Conservation (phyloP, 2,797 vertebrate species). For the Molossus alvarezi region DNA sequence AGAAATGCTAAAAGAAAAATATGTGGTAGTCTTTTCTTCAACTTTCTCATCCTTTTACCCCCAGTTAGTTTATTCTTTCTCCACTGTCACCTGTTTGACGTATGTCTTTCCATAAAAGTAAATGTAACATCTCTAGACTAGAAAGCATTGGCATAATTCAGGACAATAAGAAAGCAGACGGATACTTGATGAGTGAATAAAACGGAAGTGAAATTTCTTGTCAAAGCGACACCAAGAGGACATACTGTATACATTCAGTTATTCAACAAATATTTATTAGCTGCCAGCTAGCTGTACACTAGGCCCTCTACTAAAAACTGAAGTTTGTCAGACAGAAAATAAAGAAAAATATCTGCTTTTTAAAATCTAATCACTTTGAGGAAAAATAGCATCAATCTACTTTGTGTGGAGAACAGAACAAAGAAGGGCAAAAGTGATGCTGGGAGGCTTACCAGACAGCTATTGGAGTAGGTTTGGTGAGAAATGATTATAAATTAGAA, state of each 20-base stretch:
- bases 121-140: background rate
- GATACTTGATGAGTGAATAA: background rate
- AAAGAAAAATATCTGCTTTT: background rate
- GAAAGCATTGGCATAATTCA: background rate
- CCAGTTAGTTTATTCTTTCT: background rate
- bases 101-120: background rate
- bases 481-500: background rate
- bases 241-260: background rate
- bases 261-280: background rate
- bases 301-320: background rate
- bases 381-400: background rate
- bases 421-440: background rate
- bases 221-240: background rate
- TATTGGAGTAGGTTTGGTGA: background rate
- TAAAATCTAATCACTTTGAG: background rate
- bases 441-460: background rate
- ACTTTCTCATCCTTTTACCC: background rate
- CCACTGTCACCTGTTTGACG: background rate
- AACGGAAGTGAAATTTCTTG: background rate
- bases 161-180: background rate
- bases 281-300: background rate
- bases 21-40: background rate
- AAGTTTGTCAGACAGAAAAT: background rate
- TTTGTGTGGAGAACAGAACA: background rate
- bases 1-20: background rate